A percentile compares a stretch with the other conserved stretches of the same genome.
phyloP scores from a whole-genome alignment of 2,888 invertebrate species.

The Hesperia comma region DNA sequence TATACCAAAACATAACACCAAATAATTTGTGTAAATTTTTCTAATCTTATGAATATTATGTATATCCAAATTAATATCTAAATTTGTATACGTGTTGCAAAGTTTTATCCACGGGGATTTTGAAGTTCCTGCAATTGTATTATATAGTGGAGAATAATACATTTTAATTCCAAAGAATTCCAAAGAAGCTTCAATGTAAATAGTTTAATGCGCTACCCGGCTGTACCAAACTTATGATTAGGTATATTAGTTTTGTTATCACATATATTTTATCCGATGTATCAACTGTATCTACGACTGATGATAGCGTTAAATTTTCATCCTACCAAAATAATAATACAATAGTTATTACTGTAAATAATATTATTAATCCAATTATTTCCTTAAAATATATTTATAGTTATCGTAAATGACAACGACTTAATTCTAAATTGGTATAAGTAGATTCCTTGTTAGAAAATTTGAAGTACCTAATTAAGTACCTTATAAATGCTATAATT shows the following conservation, averaged over 20 bases:
- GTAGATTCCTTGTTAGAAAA: constrained; percentile 56
- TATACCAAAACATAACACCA: constrained; percentile 71
- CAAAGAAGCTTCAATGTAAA: constrained; percentile 32
- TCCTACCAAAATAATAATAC: constrained; percentile 52
- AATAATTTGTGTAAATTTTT: constrained; percentile 71
- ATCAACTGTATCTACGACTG: constrained; percentile 73
- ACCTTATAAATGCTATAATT: constrained; percentile 31
- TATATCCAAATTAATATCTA: constrained; percentile 48
- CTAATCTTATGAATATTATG: constrained; percentile 70
- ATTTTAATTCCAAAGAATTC: constrained; percentile 10
- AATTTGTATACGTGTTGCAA: constrained; percentile 52
- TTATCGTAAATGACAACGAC: constrained; percentile 76
- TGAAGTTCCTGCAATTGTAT: constrained; percentile 38
- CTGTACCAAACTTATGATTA: constrained; percentile 52
- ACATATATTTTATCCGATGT: constrained; percentile 33
- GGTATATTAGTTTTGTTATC: constrained; percentile 42
- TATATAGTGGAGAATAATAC: constrained; percentile 9
- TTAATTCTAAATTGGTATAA: constrained; percentile 81
- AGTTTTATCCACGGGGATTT: constrained; percentile 41
- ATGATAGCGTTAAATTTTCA: constrained; percentile 65
- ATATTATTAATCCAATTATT: constrained; percentile 41
- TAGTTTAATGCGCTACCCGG: constrained; percentile 36
- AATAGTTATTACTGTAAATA: constrained; percentile 39
- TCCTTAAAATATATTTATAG: constrained; percentile 46
- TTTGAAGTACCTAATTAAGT: constrained; percentile 34